Evolutionary conservation across 1,140 invertebrate genomes (phyloP).

Genomic region (Globodera ellingtonae): DNA sequence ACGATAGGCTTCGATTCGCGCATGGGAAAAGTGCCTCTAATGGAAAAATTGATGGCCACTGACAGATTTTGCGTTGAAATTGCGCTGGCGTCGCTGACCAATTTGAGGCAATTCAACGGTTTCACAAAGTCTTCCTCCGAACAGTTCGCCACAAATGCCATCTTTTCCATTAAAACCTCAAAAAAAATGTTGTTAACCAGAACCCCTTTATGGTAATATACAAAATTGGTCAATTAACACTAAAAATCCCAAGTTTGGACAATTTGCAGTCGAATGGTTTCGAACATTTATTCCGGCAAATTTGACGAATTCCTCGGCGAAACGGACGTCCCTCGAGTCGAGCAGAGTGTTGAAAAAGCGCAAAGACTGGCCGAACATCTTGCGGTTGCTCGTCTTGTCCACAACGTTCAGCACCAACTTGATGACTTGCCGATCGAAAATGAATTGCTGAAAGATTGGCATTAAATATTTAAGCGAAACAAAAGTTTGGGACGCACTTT

Average conservation of each 20-base stretch:
- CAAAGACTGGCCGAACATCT: constrained; percentile 8
- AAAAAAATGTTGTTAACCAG: neutral
- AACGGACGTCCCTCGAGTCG: neutral
- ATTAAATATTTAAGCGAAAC: neutral
- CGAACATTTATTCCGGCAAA: constrained; percentile 6
- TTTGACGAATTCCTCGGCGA: constrained; percentile 19
- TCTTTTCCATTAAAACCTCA: constrained; percentile 1
- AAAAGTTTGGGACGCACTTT: neutral
- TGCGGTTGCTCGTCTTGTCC: neutral
- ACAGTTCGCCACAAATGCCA: neutral
- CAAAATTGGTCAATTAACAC: too few relatives aligned
- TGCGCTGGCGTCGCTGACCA: constrained; percentile 20
- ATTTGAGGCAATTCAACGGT: constrained; percentile 10
- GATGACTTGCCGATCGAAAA: neutral
- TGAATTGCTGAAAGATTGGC: constrained; percentile 8
- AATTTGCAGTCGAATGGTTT: neutral
- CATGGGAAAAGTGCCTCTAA: constrained; percentile 11
- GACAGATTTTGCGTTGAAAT: neutral
- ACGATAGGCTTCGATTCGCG: constrained; percentile 2
- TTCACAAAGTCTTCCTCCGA: constrained; percentile 10
- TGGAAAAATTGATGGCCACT: constrained; percentile 10
- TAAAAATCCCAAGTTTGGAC: neutral
- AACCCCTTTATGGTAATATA: too few relatives aligned
- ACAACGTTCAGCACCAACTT: constrained; percentile 2
- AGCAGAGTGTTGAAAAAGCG: constrained; percentile 13